phyloP scores from a whole-genome alignment of 2,888 invertebrate species.

The Sesamia inferens region DNA sequence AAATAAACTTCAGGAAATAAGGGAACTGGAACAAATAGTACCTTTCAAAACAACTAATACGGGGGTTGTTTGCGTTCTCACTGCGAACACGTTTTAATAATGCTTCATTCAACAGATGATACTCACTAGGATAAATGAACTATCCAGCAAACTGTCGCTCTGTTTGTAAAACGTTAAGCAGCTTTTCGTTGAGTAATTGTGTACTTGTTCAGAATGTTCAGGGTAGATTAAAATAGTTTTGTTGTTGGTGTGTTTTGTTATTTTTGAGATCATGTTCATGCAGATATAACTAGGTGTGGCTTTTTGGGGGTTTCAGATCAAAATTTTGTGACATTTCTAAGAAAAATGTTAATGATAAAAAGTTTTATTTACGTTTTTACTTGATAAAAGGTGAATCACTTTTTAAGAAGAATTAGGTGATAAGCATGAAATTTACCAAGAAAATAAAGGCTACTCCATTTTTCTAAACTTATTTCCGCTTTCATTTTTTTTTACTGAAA shows the following conservation, averaged over 20 bases:
- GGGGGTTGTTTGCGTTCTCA: slow-evolving; percentile 66
- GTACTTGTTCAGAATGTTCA: slow-evolving; percentile 36
- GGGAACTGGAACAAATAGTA: slow-evolving; percentile 50
- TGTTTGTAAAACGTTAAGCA: slow-evolving; percentile 61
- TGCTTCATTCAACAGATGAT: slow-evolving; percentile 68
- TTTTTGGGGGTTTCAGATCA: background rate
- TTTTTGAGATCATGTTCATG: slow-evolving; percentile 22
- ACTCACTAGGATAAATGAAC: slow-evolving; percentile 67
- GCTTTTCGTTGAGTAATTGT: slow-evolving; percentile 56
- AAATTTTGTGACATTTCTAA: background rate
- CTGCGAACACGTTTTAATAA: slow-evolving; percentile 70
- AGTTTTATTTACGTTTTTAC: too few species aligned
- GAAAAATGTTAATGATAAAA: background rate
- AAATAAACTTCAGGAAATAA: slow-evolving; percentile 32
- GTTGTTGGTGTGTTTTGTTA: slow-evolving; percentile 20
- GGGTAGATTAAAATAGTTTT: slow-evolving; percentile 47
- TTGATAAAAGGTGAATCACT: background rate
- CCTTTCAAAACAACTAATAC: slow-evolving; percentile 64
- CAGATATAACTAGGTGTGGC: background rate
- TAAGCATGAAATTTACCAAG: background rate
- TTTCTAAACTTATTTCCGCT: background rate
- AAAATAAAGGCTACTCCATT: background rate
- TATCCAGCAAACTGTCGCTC: slow-evolving; percentile 61
- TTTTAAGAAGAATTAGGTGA: background rate
- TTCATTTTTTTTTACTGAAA: too few species aligned